phyloP scores from a whole-genome alignment of 2,888 invertebrate genomes.

The Pristionchus exspectatus region DNA sequence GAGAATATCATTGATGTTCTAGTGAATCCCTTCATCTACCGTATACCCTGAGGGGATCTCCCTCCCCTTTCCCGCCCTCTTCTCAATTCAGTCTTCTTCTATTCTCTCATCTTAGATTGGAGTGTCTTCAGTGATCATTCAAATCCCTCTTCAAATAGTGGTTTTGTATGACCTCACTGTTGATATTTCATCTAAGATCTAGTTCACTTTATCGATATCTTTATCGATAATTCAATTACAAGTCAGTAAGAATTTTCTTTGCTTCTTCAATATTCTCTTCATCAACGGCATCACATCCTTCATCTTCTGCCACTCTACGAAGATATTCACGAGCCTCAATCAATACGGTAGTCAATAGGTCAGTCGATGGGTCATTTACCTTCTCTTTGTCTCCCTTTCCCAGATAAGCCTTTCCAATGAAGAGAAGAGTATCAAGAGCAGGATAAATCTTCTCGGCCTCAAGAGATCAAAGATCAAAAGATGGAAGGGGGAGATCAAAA shows the following conservation, averaged over 20 bases:
- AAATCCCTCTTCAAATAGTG: slow-evolving; percentile 18
- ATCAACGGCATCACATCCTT: slow-evolving; percentile 44
- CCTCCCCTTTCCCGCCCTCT: neutral
- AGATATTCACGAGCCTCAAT: slow-evolving; percentile 38
- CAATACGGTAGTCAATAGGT: neutral
- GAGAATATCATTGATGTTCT: neutral
- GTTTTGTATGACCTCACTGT: slow-evolving; percentile 33
- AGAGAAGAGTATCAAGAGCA: slow-evolving; percentile 62
- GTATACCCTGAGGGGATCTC: neutral
- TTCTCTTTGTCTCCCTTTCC: slow-evolving; percentile 60
- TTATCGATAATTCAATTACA: slow-evolving; percentile 50
- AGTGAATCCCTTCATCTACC: slow-evolving; percentile 36
- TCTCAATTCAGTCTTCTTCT: slow-evolving; percentile 22
- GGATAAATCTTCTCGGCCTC: slow-evolving; percentile 57
- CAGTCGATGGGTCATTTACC: slow-evolving; percentile 51
- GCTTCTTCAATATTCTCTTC: slow-evolving; percentile 25
- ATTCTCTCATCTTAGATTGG: neutral
- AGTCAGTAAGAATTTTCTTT: slow-evolving; percentile 10
- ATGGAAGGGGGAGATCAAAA: neutral
- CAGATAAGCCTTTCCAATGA: slow-evolving; percentile 64
- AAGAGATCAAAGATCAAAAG: slow-evolving; percentile 38
- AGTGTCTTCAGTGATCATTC: slow-evolving; percentile 20
- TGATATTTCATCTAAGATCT: neutral
- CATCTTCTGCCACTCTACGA: neutral
- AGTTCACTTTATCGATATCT: neutral